Evolutionary conservation across 2,888 invertebrate species (phyloP), one percentile per base, ranked within the genome.

Genomic region (Ommatoiulus sabulosus): DNA sequence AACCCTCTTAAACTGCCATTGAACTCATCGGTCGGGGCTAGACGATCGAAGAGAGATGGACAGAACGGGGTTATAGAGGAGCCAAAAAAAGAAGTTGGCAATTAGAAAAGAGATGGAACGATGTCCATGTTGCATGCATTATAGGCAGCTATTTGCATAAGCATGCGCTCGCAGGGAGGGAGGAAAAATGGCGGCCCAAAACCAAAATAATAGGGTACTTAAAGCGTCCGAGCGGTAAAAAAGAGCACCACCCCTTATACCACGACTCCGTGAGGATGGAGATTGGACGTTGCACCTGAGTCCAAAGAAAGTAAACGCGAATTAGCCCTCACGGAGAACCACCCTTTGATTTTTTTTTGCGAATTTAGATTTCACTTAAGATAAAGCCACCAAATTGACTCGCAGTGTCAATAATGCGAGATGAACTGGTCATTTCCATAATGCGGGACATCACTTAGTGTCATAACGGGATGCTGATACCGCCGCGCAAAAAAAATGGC

Each of bases 401-500:
- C 12, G 80, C 80, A 80, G 80, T 80, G 80, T 80, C 80, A 80
- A 80, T 80, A 80, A 80, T 80, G 80, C 80, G 80, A 80, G 80
- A 80, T 80, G 80, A 80, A 80, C 80, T 24, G 80, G 80, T 80
- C 8, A 80, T 80, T 80, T 80, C 80, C 80, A 80, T 80, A 80
- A 80, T 80, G 80, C 12, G 80, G 80, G 80, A 80, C 80, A 80
- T 80, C 80, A 80, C 80, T 80, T 80, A 80, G 80, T 35, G 80
- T 35, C 35, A 80, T 80, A 80, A 80, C 80, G 80, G 80, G 80
- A 80, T 35, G 80, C 80, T 80, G 80, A 80, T 80, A 80, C 24
- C 80, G 80, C 8, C 35, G 80, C 80, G 17, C 3, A 52, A 52
- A 80, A 80, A 80, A 80, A 24, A 35, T 12, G 35, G 12, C 10